Conservation (phyloP, 2,888 invertebrate genomes). For the Temnothorax rugatulus region DNA sequence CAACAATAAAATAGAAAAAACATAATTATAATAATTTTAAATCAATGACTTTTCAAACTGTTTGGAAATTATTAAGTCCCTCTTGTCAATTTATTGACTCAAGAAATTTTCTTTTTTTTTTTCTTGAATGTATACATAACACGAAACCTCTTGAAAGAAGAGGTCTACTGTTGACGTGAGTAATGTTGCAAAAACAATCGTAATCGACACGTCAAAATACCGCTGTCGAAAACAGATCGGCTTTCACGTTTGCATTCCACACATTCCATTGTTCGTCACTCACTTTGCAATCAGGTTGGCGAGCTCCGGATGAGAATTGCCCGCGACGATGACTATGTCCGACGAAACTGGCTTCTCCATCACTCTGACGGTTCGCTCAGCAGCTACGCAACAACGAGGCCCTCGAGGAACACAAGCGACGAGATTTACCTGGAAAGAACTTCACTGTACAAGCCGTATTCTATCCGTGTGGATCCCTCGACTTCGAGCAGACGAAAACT, state of each 20-base stretch:
- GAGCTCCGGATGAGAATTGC: conserved; percentile 99
- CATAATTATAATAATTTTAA: background rate
- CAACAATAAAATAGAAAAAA: background rate
- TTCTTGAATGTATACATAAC: background rate
- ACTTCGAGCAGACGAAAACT: background rate
- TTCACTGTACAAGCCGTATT: background rate
- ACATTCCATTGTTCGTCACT: conserved; percentile 74
- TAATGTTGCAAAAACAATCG: background rate
- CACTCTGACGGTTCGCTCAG: conserved; percentile 69
- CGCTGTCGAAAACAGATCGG: background rate
- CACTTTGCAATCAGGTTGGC: conserved; percentile 95
- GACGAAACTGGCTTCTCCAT: conserved; percentile 93
- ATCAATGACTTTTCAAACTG: background rate
- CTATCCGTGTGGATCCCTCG: too few relatives aligned
- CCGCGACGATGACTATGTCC: conserved; percentile 97
- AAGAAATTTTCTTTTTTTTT: background rate
- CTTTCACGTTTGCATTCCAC: background rate
- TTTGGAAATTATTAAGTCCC: background rate
- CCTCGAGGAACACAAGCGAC: background rate
- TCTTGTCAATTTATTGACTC: too few relatives aligned
- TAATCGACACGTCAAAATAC: background rate
- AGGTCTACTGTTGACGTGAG: background rate
- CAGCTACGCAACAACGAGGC: background rate
- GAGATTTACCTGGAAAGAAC: background rate
- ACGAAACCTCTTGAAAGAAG: background rate